Evolutionary conservation across 2,888 invertebrate genomes (phyloP).

Genomic region (Auanema freiburgensis): DNA sequence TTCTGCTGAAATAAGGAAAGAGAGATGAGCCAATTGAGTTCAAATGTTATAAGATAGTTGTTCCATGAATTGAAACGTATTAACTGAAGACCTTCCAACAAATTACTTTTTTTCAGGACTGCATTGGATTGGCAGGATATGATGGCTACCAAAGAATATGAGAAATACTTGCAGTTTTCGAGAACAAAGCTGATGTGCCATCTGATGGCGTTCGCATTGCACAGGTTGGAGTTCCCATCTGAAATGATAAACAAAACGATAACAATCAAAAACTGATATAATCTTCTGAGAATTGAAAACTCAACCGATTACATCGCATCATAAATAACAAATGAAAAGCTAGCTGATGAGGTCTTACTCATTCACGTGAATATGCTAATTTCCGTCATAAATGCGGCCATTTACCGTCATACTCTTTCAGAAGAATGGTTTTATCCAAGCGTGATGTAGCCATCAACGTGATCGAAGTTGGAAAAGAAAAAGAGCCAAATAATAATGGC

Average conservation of each 20-base stretch:
- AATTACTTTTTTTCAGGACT: constrained; percentile 28
- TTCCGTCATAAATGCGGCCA: no score
- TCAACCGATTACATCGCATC: not conserved
- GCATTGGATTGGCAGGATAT: constrained; percentile 57
- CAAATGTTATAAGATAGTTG: no score
- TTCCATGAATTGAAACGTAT: no score
- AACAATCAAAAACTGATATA: no score
- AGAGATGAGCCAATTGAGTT: no score
- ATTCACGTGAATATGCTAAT: no score
- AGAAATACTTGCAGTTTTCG: constrained; percentile 63
- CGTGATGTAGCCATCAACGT: constrained; percentile 42
- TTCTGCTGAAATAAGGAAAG: no score
- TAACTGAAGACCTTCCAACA: no score
- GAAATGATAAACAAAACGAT: no score
- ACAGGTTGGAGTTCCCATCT: constrained; percentile 25
- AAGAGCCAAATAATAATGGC: constrained; percentile 49
- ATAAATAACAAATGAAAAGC: no score
- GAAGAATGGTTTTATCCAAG: constrained; percentile 39
- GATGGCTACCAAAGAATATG: constrained; percentile 56
- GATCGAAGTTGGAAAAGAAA: constrained; percentile 49
- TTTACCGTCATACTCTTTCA: not conserved
- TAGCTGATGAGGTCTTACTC: no score
- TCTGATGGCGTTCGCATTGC: constrained; percentile 58
- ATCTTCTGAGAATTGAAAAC: not conserved
- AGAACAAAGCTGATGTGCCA: constrained; percentile 62